Evolutionary conservation across 2,888 invertebrate species (phyloP), one percentile per base, ranked within the genome.

Genomic region (Drosophila colorata): DNA sequence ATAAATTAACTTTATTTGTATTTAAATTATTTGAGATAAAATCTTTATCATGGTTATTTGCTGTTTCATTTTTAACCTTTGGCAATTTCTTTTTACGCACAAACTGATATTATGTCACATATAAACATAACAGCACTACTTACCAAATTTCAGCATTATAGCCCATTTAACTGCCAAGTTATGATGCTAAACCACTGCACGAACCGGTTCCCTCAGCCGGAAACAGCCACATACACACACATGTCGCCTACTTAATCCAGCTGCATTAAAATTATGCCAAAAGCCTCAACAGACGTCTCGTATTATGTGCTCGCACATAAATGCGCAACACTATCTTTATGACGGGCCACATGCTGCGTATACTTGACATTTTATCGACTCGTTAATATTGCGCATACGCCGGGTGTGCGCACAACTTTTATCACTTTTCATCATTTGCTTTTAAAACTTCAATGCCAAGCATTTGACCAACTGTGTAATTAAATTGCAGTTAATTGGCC

Each of bases 401-500:
- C 31, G 25, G 40, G 60, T 57, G 53, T 35, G 28, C 33, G n/a
- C 38, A 4, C n/a, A 23, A 37, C 9, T 52, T 58, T 59, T 55
- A 55, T 59, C 38, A 28, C 28, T 56, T 43, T 37, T 61, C 11
- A 6, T 11, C 35, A 16, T 56, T 52, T 35, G 11, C 35, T 20
- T 43, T n/a, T 11, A 9, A 9, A 9, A 28, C 28, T 28, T 28
- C 9, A 28, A 28, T 9, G 28, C 3, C 28, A 28, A 28, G 9
- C 28, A 9, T n/a, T 53, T 41, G 20, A 6, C n/a, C 18, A n/a
- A 9, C 16, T 9, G n/a, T 31, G 59, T 44, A 64, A 74, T 74
- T 69, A 55, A 65, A 64, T 23, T 55, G 57, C 65, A 64, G 57
- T 72, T 68, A 77, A 77, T 73, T 47, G 53, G 46, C 77, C 56